These are phyloP conservation scores for Meta bourneti DNA, from an alignment of 2,888 invertebrate species.

Conservation along the genomic window DNA sequence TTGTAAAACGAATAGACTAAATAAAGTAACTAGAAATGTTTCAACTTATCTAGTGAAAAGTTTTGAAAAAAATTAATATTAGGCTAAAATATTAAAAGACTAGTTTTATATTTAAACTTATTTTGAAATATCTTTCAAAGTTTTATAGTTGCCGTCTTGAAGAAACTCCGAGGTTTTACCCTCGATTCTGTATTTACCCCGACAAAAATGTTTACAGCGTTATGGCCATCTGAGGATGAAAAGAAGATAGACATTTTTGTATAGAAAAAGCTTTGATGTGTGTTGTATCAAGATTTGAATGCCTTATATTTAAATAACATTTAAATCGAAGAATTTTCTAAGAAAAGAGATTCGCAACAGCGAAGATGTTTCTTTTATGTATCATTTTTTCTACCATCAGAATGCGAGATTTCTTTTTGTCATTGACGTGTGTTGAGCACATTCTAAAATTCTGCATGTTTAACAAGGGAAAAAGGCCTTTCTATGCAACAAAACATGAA, in stretches of 20 bases:
- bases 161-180: too few relatives aligned
- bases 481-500: conserved; percentile 19
- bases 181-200: too few relatives aligned
- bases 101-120: too few relatives aligned
- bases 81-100: too few relatives aligned
- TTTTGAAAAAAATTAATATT: too few relatives aligned
- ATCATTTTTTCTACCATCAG: background rate
- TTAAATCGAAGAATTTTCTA: conserved; percentile 20
- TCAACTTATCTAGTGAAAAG: too few relatives aligned
- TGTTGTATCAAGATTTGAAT: background rate
- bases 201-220: background rate
- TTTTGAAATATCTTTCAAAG: too few relatives aligned
- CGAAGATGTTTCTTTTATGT: background rate
- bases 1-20: too few relatives aligned
- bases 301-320: conserved; percentile 27
- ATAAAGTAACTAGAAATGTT: too few relatives aligned
- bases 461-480: conserved; percentile 29
- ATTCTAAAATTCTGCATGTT: conserved; percentile 53
- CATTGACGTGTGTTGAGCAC: conserved; percentile 29
- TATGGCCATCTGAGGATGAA: background rate
- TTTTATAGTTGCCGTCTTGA: too few relatives aligned
- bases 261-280: background rate
- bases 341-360: background rate
- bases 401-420: background rate
- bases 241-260: background rate